These are phyloP conservation scores for Montipora foliosa DNA, from an alignment of 64 coral and sea anemone genomes.

Conservation along the genomic window DNA sequence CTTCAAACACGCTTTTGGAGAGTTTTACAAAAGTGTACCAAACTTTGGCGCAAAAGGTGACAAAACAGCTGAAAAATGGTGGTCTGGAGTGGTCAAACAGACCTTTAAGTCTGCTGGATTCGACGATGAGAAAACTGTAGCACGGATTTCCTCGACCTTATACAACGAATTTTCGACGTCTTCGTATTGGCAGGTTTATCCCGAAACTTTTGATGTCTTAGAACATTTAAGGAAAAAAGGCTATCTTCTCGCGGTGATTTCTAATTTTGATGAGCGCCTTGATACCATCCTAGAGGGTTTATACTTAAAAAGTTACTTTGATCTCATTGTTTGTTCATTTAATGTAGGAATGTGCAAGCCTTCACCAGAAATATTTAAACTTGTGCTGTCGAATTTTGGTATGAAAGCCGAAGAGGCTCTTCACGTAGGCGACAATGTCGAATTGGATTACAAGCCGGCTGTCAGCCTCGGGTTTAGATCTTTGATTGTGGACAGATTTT, in stretches of 20 bases:
- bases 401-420: slow-evolving; percentile 66
- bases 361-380: slow-evolving; percentile 62
- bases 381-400: slow-evolving; percentile 53
- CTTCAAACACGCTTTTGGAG: slow-evolving; percentile 53
- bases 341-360: slow-evolving; percentile 79
- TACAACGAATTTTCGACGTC: slow-evolving; percentile 58
- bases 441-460: slow-evolving; percentile 75
- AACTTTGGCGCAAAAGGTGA: slow-evolving; percentile 62
- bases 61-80: slow-evolving; percentile 66
- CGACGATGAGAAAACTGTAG: slow-evolving; percentile 42
- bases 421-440: slow-evolving; percentile 77
- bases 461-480: slow-evolving; percentile 68
- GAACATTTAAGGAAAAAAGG: slow-evolving; percentile 49
- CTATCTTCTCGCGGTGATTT: slow-evolving; percentile 71
- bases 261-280: slow-evolving; percentile 85
- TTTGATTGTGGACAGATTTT: slow-evolving; percentile 66
- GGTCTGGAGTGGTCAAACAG: slow-evolving; percentile 59
- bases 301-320: slow-evolving; percentile 63
- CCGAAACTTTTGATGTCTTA: slow-evolving; percentile 68
- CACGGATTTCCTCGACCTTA: slow-evolving; percentile 36
- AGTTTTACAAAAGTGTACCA: slow-evolving; percentile 57
- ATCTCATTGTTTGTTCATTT: slow-evolving; percentile 76
- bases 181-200: slow-evolving; percentile 69
- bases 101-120: slow-evolving; percentile 71
- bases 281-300: slow-evolving; percentile 71